Conservation (phyloP, 2,888 invertebrate genomes). For the Liopterus haemorrhoidalis region DNA sequence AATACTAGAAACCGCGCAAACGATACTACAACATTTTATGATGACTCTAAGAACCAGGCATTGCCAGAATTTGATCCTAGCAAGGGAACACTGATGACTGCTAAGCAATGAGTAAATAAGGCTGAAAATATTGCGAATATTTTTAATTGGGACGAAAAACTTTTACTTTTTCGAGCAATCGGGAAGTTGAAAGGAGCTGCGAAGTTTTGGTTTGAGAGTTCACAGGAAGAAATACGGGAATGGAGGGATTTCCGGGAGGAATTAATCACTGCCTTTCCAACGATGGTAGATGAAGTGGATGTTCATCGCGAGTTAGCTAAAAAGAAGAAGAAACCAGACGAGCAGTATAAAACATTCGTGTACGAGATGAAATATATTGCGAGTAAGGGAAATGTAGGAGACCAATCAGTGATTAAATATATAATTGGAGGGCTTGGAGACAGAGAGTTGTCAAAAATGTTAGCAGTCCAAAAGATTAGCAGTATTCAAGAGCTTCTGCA, state of each 20-base stretch:
- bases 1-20: slow-evolving; percentile 12
- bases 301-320: slow-evolving; percentile 11
- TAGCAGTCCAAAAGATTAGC: slow-evolving; percentile 2
- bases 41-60: not conserved
- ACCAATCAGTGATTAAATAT: slow-evolving; percentile 15
- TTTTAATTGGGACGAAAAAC: slow-evolving; percentile 28
- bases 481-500: slow-evolving; percentile 5
- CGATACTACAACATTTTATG: slow-evolving; percentile 5
- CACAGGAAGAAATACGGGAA: not conserved
- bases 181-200: slow-evolving; percentile 28
- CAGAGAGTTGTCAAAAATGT: not conserved
- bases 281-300: slow-evolving; percentile 9
- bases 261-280: slow-evolving; percentile 9
- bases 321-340: slow-evolving; percentile 10
- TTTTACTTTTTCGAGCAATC: slow-evolving; percentile 27
- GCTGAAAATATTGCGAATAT: slow-evolving; percentile 26
- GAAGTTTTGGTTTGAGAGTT: slow-evolving; percentile 27
- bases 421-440: slow-evolving; percentile 8
- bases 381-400: slow-evolving; percentile 14
- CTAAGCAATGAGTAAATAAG: slow-evolving; percentile 28
- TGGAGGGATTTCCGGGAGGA: slow-evolving; percentile 4
- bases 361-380: slow-evolving; percentile 17
- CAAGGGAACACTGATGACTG: slow-evolving; percentile 15
- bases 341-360: slow-evolving; percentile 13
- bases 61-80: slow-evolving; percentile 13